Conservation (phyloP, 92 coral and sea anemone genomes). For the Paragorgia papillata region DNA sequence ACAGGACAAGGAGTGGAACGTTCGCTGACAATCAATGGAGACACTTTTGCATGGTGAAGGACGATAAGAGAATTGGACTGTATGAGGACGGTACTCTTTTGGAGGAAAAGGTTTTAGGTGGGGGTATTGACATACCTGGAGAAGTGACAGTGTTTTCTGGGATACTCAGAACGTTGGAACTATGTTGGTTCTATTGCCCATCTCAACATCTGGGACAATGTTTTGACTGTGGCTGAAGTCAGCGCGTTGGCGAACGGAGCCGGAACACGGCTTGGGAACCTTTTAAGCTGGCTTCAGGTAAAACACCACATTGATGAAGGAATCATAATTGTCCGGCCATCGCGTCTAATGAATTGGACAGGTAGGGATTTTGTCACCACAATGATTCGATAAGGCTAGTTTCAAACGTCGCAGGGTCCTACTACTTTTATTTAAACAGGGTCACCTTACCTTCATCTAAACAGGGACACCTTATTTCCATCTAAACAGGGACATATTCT, state of each 20-base stretch:
- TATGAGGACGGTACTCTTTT: not conserved
- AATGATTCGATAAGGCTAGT: no score
- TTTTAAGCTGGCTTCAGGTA: not conserved
- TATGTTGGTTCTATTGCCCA: constrained; percentile 16
- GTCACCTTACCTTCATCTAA: no score
- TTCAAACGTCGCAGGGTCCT: no score
- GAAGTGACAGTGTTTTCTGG: not conserved
- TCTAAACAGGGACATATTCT: no score
- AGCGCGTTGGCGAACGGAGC: not conserved
- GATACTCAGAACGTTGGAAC: not conserved
- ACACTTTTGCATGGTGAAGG: constrained; percentile 4
- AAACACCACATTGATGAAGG: constrained; percentile 27
- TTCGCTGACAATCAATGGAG: constrained; percentile 12
- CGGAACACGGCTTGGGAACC: constrained; percentile 17
- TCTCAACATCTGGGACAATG: constrained; percentile 17
- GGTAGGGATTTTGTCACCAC: no score
- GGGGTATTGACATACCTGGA: not conserved
- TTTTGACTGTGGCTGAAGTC: not conserved
- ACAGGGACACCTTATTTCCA: no score
- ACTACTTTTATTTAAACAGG: no score
- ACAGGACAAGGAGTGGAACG: not conserved
- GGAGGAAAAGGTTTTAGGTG: not conserved
- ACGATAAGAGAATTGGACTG: not conserved
- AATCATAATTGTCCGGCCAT: not conserved
- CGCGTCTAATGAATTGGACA: constrained; percentile 15